Base-by-base conservation (phyloP, 2,113 vertebrate genomes). In the Hemiprocne comata region DNA sequence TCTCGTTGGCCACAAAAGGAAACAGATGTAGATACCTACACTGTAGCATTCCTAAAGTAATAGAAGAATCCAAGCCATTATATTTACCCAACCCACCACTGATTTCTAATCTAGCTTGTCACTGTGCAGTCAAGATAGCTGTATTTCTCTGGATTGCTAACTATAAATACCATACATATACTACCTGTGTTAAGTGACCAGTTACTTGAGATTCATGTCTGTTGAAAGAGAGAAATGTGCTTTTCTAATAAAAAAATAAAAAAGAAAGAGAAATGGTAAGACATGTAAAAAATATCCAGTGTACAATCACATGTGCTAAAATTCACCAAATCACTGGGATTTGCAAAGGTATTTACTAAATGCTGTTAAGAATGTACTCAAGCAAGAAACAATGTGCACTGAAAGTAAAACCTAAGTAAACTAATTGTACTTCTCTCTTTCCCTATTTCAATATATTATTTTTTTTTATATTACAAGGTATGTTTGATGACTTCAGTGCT, bases 111-210 rank as follows among this genome's bases (percentile, higher is more conserved):
- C 40, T 78, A 15, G 50, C 25, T 42, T 33, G 38, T 55, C 34
- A 69, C 19, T 25, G 7, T 69, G 38, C 19, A 72, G 26, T 31
- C 13, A 89, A 77, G 20, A 46, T 33, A 64, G 2, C 3, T 51
- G 2, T 55, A 38, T 71, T 76, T 92, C 14, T 51, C 25, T 86
- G 23, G 10, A 55, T 53, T 62, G 11, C 6, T 84, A 67, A 46
- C 10, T 46, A 11, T 64, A 75, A 70, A 64, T 70, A 40, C 8
- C 15, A 24, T 51, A 42, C 19, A 46, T 18, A 6, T 46, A 16
- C 7, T 54, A 9, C 24, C 8, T 5, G 33, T 7, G 5, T 34
- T 46, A 25, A 0, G 1, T 55, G 17, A 66, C 9, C 14, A 5
- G 17, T 62, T 7, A 25, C 20, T 77, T 88, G 60, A 77, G 66